A percentile compares a stretch with the other conserved stretches of the same genome.
Conservation (phyloP, 2,797 vertebrate species). For the Vireo griseus region DNA sequence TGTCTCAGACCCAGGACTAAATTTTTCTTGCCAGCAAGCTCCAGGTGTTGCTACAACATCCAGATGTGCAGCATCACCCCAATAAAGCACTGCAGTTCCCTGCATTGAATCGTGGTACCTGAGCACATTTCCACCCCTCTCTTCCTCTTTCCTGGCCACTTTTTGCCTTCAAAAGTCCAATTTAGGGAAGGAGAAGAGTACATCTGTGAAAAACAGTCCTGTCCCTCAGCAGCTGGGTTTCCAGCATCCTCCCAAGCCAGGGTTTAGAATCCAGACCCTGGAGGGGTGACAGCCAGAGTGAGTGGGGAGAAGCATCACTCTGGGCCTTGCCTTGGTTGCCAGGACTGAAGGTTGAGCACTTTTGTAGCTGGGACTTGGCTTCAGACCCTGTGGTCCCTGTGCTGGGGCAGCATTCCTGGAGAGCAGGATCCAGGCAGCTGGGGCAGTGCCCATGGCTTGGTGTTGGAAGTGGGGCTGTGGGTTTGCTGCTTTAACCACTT, state of each 20-base stretch:
- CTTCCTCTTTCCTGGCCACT: not conserved
- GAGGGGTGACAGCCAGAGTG: not conserved
- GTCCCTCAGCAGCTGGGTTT: not conserved
- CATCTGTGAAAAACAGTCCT: not conserved
- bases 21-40: not conserved
- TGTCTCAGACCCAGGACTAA: not conserved
- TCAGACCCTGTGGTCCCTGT: not conserved
- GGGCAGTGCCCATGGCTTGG: fast-evolving
- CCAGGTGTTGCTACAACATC: not conserved
- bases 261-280: not conserved
- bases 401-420: not conserved
- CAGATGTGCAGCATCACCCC: not conserved
- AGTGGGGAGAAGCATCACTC: not conserved
- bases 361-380: not conserved
- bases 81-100: not conserved
- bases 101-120: not conserved
- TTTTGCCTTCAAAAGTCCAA: not conserved
- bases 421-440: not conserved
- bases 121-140: not conserved
- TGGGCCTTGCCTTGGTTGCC: too few relatives aligned
- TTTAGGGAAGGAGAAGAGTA: not conserved
- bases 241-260: not conserved
- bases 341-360: not conserved
- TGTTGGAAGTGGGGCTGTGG: not conserved
- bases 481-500: not conserved